A percentile compares a stretch with the other conserved stretches of the same genome.
These are phyloP conservation scores for Polydrusus cervinus DNA, from an alignment of 2,888 invertebrate genomes.

Conservation along the genomic window DNA sequence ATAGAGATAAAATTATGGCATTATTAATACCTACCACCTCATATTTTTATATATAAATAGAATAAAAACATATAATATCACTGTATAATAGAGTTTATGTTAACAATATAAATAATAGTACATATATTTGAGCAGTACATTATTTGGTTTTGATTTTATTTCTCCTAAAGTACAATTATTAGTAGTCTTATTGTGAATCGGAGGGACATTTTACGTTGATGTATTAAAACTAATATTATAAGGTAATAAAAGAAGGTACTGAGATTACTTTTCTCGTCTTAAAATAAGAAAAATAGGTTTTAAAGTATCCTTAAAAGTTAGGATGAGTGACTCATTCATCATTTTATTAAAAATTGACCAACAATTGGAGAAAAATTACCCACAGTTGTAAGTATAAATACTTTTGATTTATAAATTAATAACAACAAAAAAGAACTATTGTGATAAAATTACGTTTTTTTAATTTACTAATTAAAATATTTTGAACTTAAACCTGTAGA, in stretches of 20 bases:
- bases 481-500: no score
- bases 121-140: constrained; percentile 50
- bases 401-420: no score
- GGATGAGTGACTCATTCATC: no score
- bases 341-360: no score
- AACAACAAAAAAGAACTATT: no score
- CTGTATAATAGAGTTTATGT: constrained; percentile 28
- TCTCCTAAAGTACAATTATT: constrained; percentile 15
- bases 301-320: background rate
- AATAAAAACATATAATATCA: constrained; percentile 39
- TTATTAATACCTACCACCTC: constrained; percentile 46
- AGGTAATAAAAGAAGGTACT: constrained; percentile 14
- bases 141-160: constrained; percentile 51
- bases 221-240: constrained; percentile 25
- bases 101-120: constrained; percentile 38
- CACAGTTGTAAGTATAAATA: no score
- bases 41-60: constrained; percentile 31
- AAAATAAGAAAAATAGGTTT: constrained; percentile 8
- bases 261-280: constrained; percentile 3
- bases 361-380: no score
- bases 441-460: no score
- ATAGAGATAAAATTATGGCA: constrained; percentile 38
- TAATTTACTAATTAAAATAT: no score
- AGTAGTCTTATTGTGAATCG: background rate
- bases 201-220: constrained; percentile 21